phyloP scores from a whole-genome alignment of 2,888 invertebrate genomes.

The Synanthedon tipuliformis region DNA sequence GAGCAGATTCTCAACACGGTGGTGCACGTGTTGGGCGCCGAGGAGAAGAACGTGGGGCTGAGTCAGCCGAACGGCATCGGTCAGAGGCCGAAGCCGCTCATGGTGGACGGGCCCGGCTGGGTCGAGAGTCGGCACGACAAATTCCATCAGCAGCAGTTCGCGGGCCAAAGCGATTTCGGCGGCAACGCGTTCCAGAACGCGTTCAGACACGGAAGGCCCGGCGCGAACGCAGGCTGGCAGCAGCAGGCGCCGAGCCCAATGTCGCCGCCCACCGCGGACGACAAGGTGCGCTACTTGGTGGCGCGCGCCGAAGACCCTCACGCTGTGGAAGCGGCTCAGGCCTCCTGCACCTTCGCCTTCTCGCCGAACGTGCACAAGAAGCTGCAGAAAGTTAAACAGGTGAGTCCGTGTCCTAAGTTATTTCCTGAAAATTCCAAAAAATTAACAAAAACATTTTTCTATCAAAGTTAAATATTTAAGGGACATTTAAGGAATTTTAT shows the following conservation, averaged over 20 bases:
- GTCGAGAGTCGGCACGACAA: constrained; percentile 32
- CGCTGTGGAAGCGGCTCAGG: constrained; percentile 67
- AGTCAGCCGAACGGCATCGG: constrained; percentile 81
- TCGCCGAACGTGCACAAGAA: constrained; percentile 72
- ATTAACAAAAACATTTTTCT: no score
- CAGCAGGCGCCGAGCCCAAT: constrained; percentile 41
- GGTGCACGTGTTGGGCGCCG: constrained; percentile 75
- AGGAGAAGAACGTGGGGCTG: constrained; percentile 77
- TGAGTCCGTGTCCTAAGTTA: constrained; percentile 19
- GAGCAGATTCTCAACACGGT: constrained; percentile 77
- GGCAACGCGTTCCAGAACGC: constrained; percentile 31
- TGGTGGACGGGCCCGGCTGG: constrained; percentile 66
- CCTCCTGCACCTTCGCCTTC: constrained; percentile 69
- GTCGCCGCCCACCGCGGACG: constrained; percentile 16
- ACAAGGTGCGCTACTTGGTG: constrained; percentile 63
- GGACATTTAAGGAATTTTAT: no score
- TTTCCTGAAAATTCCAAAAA: no score
- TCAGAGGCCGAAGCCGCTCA: constrained; percentile 78
- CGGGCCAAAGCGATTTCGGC: constrained; percentile 27
- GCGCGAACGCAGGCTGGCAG: constrained; percentile 24
- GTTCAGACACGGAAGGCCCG: constrained; percentile 23
- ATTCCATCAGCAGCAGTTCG: constrained; percentile 22
- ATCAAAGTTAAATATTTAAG: no score
- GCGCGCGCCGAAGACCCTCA: constrained; percentile 71
- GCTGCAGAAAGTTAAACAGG: constrained; percentile 70